Evolutionary conservation across 2,797 vertebrate species (phyloP).

Genomic region (Diceros bicornis): DNA sequence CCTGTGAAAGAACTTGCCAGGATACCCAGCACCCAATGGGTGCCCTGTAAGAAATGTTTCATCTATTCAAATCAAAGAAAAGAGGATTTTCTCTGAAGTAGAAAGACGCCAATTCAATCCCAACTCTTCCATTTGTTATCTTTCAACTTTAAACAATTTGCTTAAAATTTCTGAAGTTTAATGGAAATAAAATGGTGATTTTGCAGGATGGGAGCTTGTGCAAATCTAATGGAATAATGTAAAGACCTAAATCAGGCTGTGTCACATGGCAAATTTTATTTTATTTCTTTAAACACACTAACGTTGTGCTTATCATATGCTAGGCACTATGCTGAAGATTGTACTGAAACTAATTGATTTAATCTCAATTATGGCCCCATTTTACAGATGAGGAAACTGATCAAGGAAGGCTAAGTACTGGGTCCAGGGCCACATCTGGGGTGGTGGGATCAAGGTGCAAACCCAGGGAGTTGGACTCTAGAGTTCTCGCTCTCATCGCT

Average conservation of each 20-base stretch:
- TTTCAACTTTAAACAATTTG: neutral
- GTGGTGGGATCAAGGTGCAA: rapidly evolving
- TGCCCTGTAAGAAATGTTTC: neutral
- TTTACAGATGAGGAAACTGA: neutral
- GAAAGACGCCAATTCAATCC: neutral
- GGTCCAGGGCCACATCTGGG: neutral
- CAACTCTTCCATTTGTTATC: neutral
- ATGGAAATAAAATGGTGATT: neutral
- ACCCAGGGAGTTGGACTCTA: rapidly evolving
- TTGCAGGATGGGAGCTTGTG: neutral
- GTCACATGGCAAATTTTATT: rapidly evolving
- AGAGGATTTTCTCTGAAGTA: neutral
- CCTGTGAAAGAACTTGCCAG: neutral
- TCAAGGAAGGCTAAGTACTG: neutral
- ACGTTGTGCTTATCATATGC: rapidly evolving
- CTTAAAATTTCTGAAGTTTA: neutral
- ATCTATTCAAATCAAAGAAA: neutral
- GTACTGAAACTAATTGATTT: neutral
- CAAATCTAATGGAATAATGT: neutral
- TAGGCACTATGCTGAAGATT: neutral
- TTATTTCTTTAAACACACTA: neutral
- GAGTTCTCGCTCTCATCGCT: neutral
- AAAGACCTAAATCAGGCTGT: neutral
- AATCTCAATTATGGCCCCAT: neutral
- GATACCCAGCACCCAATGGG: no score